phyloP scores from a whole-genome alignment of 1,140 invertebrate genomes.

The Anthonomus grandis region DNA sequence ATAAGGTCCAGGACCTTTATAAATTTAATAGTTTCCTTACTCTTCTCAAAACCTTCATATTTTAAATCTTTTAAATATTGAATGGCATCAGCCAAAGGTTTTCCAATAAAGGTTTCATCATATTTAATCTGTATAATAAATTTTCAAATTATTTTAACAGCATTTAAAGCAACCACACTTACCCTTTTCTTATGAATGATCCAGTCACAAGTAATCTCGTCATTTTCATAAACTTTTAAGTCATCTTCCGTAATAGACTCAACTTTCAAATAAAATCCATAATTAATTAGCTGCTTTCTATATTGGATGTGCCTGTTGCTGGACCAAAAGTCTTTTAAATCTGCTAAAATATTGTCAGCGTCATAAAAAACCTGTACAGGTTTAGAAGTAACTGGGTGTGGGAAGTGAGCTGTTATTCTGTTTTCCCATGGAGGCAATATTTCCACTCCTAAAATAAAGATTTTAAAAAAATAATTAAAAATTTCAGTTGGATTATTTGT shows the following conservation, averaged over 20 bases:
- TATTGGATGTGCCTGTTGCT: neutral
- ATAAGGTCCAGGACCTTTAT: conserved; percentile 15
- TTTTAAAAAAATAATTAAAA: neutral
- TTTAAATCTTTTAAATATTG: conserved; percentile 12
- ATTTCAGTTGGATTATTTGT: neutral
- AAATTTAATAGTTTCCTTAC: conserved; percentile 13
- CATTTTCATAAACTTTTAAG: neutral
- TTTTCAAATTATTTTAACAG: neutral
- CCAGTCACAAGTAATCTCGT: conserved; percentile 10
- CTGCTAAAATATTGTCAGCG: conserved; percentile 12
- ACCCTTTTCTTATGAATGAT: conserved; percentile 22
- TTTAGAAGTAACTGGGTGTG: neutral
- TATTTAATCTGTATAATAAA: conserved; percentile 11
- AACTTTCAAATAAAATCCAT: neutral
- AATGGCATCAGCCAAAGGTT: conserved; percentile 12
- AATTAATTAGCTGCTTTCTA: conserved; percentile 2
- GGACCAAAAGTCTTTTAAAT: conserved; percentile 13
- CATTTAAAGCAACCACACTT: neutral
- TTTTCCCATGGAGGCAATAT: conserved; percentile 4
- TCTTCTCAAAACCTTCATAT: conserved; percentile 7
- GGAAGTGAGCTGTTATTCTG: conserved; percentile 2
- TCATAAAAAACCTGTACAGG: conserved; percentile 13
- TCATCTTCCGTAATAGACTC: conserved; percentile 7
- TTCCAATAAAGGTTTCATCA: conserved; percentile 8
- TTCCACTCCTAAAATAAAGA: conserved; percentile 11